Conservation (phyloP, 2,113 vertebrate genomes). For the Paracyprichromis sp. region DNA sequence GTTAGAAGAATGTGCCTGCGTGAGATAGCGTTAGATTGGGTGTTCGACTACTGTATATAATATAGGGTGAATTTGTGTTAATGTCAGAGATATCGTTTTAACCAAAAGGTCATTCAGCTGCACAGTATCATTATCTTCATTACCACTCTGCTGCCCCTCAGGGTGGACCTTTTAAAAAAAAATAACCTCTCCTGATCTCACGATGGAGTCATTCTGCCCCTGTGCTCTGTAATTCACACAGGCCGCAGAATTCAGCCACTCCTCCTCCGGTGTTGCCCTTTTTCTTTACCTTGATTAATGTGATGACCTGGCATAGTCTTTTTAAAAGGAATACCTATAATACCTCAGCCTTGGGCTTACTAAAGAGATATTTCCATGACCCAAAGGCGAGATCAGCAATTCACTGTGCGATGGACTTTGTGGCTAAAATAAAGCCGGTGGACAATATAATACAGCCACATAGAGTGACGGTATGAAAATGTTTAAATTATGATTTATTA, state of each 20-base stretch:
- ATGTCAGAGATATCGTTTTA: neutral
- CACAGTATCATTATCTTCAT: constrained; percentile 1
- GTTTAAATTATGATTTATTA: constrained; percentile 36
- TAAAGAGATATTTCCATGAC: neutral
- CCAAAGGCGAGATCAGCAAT: neutral
- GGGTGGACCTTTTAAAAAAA: constrained; percentile 9
- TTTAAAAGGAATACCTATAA: constrained; percentile 12
- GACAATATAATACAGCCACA: neutral
- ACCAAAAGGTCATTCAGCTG: neutral
- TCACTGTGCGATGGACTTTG: neutral
- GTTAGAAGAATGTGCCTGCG: neutral
- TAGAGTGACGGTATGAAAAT: neutral
- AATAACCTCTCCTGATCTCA: constrained; percentile 6
- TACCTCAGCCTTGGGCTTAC: neutral
- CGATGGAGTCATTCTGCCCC: constrained; percentile 29
- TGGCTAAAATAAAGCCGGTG: neutral
- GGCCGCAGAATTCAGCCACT: constrained; percentile 32
- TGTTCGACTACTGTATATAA: neutral
- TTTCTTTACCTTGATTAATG: constrained; percentile 1
- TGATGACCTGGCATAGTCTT: constrained; percentile 2
- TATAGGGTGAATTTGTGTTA: neutral
- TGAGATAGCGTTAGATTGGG: neutral
- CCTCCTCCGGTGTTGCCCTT: neutral
- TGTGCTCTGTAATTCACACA: constrained; percentile 44
- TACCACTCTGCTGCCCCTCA: neutral